Evolutionary conservation across 2,113 vertebrate genomes (phyloP).

Genomic region (Phyllostomus discolor): DNA sequence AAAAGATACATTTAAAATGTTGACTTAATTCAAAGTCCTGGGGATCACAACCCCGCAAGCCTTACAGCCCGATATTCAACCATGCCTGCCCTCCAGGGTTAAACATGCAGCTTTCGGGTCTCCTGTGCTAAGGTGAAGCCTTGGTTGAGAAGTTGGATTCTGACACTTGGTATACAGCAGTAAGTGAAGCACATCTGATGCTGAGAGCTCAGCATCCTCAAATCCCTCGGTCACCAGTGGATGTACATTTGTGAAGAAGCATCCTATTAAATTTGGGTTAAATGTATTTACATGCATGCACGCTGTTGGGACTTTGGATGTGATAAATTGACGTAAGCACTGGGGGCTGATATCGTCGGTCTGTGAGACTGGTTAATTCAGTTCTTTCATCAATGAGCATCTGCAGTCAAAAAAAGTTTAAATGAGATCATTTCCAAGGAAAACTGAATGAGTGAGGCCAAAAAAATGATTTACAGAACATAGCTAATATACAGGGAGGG

Average conservation of each 20-base stretch:
- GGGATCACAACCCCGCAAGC: background rate
- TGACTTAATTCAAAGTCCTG: background rate
- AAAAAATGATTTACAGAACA: background rate
- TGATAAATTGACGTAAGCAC: conserved; percentile 17
- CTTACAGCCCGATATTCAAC: background rate
- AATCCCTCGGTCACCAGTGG: background rate
- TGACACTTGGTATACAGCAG: background rate
- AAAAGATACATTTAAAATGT: background rate
- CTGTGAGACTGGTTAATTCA: conserved; percentile 13
- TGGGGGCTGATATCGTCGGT: background rate
- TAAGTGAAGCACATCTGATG: background rate
- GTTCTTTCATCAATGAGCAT: background rate
- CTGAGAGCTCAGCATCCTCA: background rate
- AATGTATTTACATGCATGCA: background rate
- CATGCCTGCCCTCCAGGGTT: background rate
- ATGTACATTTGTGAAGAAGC: background rate
- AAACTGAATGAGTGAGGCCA: background rate
- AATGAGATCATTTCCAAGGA: background rate
- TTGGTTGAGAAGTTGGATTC: background rate
- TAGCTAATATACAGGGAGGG: background rate
- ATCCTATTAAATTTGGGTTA: background rate
- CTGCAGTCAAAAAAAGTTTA: background rate
- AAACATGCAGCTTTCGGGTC: background rate
- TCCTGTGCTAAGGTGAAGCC: background rate
- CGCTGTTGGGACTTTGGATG: background rate